Base-by-base conservation (phyloP, 1,140 invertebrate genomes). In the Himalopsyche phryganea region DNA sequence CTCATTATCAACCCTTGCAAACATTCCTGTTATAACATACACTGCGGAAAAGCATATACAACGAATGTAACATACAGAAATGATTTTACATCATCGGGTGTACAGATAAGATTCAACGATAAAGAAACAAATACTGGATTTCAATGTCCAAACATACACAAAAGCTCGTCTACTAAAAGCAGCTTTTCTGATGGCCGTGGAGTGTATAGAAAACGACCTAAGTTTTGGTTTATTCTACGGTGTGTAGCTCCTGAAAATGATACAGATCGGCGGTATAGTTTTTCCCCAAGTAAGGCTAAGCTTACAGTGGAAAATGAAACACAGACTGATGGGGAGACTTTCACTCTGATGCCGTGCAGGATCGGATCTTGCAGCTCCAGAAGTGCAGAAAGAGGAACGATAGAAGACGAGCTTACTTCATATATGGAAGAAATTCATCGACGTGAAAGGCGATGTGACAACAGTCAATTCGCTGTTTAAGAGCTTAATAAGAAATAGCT, bases 361-460 rank as follows among this genome's bases (percentile, higher is more conserved):
- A 48, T 41, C 1, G 23, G 42, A 5, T 40, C 35, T 9, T 40
- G 46, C 10, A 53, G 40, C 20, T 11, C 28, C 0, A 40, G 41
- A 33, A 47, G 52, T 1, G 33, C 38, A 10, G 56, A 55, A 13
- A 58, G 56, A 20, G 38, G n/a, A n/a, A 36, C 28, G 6, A 1
- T 59, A 9, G 47, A 59, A n/a, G 61, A 63, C 42, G 61, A 63
- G 36, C 41, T 63, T 14, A 63, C 61, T 18, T 41, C 46, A 1
- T 63, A 63, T 33, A 63, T 63, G 61, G 61, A 63, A 49, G 61
- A 63, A 18, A 45, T 63, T 1, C 48, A 63, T 38, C 56, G 61
- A 19, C 35, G 61, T 18, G 56, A 63, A 50, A 50, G 36, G n/a
- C 23, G 33, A 20, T 54, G 56, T 19, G 41, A 49, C 1, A 36